These are phyloP conservation scores for Elaphurus davidianus DNA, from an alignment of 2,113 vertebrate species.

Conservation along the genomic window DNA sequence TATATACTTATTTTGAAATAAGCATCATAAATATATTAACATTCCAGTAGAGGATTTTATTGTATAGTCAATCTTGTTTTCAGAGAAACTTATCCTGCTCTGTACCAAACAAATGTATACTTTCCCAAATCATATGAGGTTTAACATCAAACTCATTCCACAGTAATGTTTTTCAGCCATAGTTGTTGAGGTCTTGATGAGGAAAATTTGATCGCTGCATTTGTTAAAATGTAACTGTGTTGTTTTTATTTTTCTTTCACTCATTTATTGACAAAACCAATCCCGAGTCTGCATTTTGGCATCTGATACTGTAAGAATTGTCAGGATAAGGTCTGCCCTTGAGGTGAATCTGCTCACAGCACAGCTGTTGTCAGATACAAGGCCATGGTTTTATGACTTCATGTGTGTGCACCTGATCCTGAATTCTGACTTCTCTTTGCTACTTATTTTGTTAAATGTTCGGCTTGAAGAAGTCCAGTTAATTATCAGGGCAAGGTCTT, in stretches of 20 bases:
- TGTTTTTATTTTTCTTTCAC: not conserved
- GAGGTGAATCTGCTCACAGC: too few species aligned
- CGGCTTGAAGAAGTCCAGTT: not conserved
- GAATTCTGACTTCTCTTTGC: not conserved
- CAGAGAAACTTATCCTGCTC: not conserved
- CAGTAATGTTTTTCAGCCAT: not conserved
- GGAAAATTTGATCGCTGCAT: not conserved
- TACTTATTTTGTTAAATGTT: not conserved
- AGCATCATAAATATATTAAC: not conserved
- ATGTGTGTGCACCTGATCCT: not conserved
- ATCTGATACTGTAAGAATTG: not conserved
- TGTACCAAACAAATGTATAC: not conserved
- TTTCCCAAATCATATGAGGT: not conserved
- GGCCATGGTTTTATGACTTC: not conserved
- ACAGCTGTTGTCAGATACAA: not conserved
- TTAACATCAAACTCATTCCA: not conserved
- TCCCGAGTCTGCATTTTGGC: not conserved
- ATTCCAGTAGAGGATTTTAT: not conserved
- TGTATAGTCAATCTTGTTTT: not conserved
- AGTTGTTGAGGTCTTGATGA: not conserved
- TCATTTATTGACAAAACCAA: not conserved
- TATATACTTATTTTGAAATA: not conserved
- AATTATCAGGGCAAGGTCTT: not conserved
- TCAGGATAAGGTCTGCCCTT: not conserved
- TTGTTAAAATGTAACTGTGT: not conserved